Evolutionary conservation across 2,888 invertebrate species (phyloP), one percentile per base, ranked within the genome.

Genomic region (Ypsolopha sequella): DNA sequence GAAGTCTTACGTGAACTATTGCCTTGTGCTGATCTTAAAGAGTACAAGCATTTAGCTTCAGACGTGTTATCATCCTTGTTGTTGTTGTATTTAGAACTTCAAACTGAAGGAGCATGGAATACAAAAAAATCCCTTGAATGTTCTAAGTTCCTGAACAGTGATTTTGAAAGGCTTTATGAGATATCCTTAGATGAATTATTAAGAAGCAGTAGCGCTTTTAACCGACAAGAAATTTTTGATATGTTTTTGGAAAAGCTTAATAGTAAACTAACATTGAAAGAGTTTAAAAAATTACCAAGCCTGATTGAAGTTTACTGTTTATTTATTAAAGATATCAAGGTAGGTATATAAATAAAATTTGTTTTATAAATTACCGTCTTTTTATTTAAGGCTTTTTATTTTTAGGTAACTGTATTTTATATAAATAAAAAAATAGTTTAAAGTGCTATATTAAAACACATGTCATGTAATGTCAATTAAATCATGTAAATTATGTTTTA

Each of bases 211-310:
- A 55, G 62, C 47, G 53, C 61, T 13, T 74, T 68, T 54, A 60
- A 74, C 52, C 48, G 59, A 7, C 80, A 82, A 62, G 61, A 65
- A 38, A 59, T 85, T 39, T 84, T 80, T 61, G 73, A 85, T 55
- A 65, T 62, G 33, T 66, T 71, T 46, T 63, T 84, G 48, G 68
- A 66, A 51, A 65, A 68, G 35, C 57, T 84, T 33, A 77, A 80
- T 57, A 60, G 58, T 47, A 81, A 71, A 60, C 58, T 82, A 51
- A 73, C 72, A 52, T 51, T 62, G 14, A 62, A 70, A 39, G 64
- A 74, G 55, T 77, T 77, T 45, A 82, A 78, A 54, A 74, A 66
- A 53, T 76, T 77, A 62, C 85, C 84, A 24, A 68, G 69, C 3
- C 68, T 75, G 48, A 62, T 81, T 55, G 73, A 78, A 59, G 76